Evolutionary conservation across 2,113 vertebrate species (phyloP), one percentile per base, ranked within the genome.

Genomic region (Ceratotherium simum): DNA sequence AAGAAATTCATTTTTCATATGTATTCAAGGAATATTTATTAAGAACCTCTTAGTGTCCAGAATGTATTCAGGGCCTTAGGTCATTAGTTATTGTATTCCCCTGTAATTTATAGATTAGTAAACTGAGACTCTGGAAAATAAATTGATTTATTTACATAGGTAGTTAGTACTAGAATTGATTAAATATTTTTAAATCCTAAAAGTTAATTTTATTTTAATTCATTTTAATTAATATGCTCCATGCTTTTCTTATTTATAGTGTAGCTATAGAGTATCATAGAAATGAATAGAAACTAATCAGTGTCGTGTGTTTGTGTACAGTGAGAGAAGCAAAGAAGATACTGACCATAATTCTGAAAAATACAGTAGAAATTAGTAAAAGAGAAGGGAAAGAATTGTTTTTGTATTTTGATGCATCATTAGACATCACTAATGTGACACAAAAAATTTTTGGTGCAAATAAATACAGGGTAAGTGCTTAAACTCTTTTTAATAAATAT

Each of bases 331-430:
- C 98, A 65, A 99, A 97, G 89, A 99, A 99, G 83, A 95, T 99
- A 64, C 96, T 99, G 98, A 98, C 97, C 33, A 87, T 99, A 95
- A 95, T 97, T 97, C 95, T 99, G 95, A 99, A 98, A 95, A 99
- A 98, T 60, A 92, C 98, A 36, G 88, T 99, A 85, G 98, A 92
- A 80, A 97, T 99, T 81, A 98, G 98, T 92, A 86, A 90, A 48
- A 97, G 98, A 91, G 99, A 99, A 98, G 99, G 99, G 94, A 98
- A 98, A 13, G 98, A 96, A 91, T 97, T 99, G 87, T 96, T 90
- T 72, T 98, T 99, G 16, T 99, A 98, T 97, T 99, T 99, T 98
- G 99, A 99, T 98, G 98, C 98, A 90, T 98, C 99, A 4, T 98
- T 99, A 98, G 99, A 99, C 98, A 99, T 99, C 91, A 97, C 97